Percentiles rank a stretch among this genome's conserved stretches.
phyloP scores from a whole-genome alignment of 2,797 vertebrate species.

The Parauchenoglanis punctatus region DNA sequence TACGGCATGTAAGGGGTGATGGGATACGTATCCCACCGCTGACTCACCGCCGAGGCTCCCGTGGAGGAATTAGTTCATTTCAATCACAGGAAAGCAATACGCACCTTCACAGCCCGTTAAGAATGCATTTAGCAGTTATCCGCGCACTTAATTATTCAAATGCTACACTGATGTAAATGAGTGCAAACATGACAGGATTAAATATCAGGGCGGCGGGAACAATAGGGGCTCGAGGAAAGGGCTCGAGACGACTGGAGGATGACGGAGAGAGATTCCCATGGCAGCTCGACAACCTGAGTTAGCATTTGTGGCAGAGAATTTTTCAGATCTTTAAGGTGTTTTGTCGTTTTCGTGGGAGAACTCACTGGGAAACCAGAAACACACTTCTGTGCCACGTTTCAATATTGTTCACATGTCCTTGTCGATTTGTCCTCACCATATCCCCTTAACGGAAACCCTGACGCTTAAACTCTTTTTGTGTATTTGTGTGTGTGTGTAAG shows the following conservation, averaged over 20 bases:
- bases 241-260: constrained; percentile 44
- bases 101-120: constrained; percentile 82
- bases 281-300: constrained; percentile 10
- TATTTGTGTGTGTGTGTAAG: background rate
- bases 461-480: background rate
- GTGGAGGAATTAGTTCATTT: constrained; percentile 89
- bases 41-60: constrained; percentile 78
- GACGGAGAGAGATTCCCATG: constrained; percentile 20
- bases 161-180: constrained; percentile 57
- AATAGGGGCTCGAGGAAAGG: constrained; percentile 40
- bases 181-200: constrained; percentile 55
- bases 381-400: background rate
- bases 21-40: constrained; percentile 85
- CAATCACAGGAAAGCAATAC: constrained; percentile 80
- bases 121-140: constrained; percentile 77
- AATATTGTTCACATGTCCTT: background rate
- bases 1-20: constrained; percentile 84
- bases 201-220: constrained; percentile 50
- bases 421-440: no score
- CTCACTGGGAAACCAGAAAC: background rate
- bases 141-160: constrained; percentile 65
- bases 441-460: background rate
- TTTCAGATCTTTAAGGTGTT: background rate
- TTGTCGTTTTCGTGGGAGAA: background rate
- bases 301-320: background rate